Conservation (phyloP, 2,113 vertebrate species). For the Alligator sinensis region DNA sequence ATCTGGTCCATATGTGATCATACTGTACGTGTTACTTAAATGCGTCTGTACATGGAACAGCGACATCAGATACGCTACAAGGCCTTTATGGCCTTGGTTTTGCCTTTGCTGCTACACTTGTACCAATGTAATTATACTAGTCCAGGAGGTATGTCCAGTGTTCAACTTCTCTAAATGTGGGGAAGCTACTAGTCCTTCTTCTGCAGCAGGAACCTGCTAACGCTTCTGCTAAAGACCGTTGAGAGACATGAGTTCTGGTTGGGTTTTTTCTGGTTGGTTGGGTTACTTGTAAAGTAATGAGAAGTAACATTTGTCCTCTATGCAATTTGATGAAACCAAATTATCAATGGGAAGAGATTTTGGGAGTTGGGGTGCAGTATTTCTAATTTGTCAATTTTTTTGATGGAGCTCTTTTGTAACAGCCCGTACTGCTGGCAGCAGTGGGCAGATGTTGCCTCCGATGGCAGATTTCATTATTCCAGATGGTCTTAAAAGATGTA, state of each 20-base stretch:
- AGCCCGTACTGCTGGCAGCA: not conserved
- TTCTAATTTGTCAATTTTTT: not conserved
- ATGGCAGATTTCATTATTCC: not conserved
- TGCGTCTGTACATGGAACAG: rapidly evolving
- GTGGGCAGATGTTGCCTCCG: not conserved
- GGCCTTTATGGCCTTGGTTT: not conserved
- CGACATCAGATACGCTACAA: not conserved
- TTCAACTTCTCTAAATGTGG: not conserved
- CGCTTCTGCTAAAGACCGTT: not conserved
- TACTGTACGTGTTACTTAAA: not conserved
- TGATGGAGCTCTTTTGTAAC: not conserved
- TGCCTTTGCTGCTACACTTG: not conserved
- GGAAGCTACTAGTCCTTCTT: not conserved
- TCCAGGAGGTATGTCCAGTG: not conserved
- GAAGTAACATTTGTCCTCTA: not conserved
- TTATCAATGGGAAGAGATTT: not conserved
- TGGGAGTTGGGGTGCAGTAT: not conserved
- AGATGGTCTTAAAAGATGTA: conserved; percentile 15
- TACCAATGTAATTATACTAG: not conserved
- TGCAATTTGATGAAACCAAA: rapidly evolving
- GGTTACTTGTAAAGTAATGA: not conserved
- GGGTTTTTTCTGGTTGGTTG: not conserved
- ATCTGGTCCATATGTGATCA: not conserved
- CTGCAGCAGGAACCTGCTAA: not conserved
- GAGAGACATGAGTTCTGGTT: rapidly evolving